Base-by-base conservation (phyloP, 2,888 invertebrate genomes). In the Ceriagrion tenellum region DNA sequence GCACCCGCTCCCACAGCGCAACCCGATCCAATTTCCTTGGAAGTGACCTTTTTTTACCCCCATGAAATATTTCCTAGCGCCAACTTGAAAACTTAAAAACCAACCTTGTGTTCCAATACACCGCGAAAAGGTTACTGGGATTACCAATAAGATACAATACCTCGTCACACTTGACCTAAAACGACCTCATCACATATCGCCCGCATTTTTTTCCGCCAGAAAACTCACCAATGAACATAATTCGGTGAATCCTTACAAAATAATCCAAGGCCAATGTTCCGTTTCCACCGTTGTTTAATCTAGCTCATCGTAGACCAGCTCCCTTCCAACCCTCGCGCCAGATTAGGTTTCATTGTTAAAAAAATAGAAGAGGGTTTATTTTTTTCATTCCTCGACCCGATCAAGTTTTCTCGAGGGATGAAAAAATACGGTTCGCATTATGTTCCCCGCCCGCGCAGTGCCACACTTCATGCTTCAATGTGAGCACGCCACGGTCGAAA, bases 11-110 rank as follows among this genome's bases (percentile, higher is more conserved):
- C 81, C 35, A 0, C 16, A 35, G 30, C 13, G 81, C 81, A 81
- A 89, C 47, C 47, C 89, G 20, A 89, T 40, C 55, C 55, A n/a
- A 89, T 89, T 89, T 89, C 89, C 55, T 55, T 12, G 16, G 35
- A 18, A 35, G 81, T 35, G 81, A 23, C n/a, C 55, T 55, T 55
- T 89, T 47, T 16, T 16, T 26, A 16, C n/a, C 55, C 89, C 55
- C n/a, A 40, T 55, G 55, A 89, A 89, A 55, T 89, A 89, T 89
- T 89, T 23, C 47, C 55, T 3, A 23, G 88, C 55, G n/a, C n/a
- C 89, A 55, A 16, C 55, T 89, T 89, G 55, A 89, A 88, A 88
- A 88, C 40, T 88, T 88, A 88, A 89, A 89, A 89, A 59, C 6
- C 18, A 59, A 55, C 55, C 89, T n/a, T 13, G 55, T 4, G 47